A percentile compares a stretch with the other conserved stretches of the same genome.
phyloP scores from a whole-genome alignment of 2,113 vertebrate genomes.

The Tinamus guttatus region DNA sequence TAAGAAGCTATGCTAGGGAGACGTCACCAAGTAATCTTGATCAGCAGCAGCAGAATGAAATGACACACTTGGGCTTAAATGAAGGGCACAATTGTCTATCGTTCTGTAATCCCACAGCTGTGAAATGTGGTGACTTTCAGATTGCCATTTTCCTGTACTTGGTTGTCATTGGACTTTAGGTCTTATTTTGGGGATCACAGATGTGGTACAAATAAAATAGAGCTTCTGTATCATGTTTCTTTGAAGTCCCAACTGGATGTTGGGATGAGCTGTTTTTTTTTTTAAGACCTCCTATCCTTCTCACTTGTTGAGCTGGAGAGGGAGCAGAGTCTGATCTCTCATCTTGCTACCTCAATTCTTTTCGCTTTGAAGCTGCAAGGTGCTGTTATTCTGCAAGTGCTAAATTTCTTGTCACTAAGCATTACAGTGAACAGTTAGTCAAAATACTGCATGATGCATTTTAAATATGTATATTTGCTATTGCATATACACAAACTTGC shows the following conservation, averaged over 20 bases:
- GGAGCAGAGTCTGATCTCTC: neutral
- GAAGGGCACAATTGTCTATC: neutral
- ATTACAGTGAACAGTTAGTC: neutral
- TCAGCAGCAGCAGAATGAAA: neutral
- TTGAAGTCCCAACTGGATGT: neutral
- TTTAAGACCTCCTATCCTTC: neutral
- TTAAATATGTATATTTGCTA: neutral
- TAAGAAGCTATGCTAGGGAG: neutral
- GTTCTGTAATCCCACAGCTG: neutral
- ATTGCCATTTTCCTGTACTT: neutral
- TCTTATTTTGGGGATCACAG: neutral
- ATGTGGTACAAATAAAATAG: neutral
- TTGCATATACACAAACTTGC: neutral
- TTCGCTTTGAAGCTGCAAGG: neutral
- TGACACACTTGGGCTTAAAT: neutral
- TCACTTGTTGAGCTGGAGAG: neutral
- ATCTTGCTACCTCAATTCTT: neutral
- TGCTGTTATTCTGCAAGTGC: neutral
- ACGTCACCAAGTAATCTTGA: neutral
- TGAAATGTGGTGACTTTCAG: neutral
- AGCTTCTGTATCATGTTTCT: neutral
- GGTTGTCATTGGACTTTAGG: neutral
- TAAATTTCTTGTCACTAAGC: neutral
- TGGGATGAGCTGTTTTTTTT: neutral
- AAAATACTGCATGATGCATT: neutral